These are phyloP conservation scores for Trichopoda pennipes DNA, from an alignment of 2,888 invertebrate species.

Conservation along the genomic window DNA sequence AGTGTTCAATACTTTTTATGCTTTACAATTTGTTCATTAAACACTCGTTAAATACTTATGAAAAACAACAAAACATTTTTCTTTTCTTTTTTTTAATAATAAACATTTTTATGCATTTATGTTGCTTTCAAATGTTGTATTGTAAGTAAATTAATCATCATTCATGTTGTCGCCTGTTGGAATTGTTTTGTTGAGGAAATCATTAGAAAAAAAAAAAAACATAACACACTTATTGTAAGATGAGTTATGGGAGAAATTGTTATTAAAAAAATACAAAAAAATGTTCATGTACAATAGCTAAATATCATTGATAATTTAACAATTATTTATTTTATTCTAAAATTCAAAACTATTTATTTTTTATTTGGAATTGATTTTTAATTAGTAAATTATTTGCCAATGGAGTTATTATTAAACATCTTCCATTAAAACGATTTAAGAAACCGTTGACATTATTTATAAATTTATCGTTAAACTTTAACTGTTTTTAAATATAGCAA, in stretches of 20 bases:
- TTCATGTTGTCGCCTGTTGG: constrained; percentile 31
- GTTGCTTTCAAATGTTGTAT: constrained; percentile 13
- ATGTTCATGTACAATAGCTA: neutral
- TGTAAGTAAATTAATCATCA: constrained; percentile 27
- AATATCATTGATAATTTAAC: constrained; percentile 35
- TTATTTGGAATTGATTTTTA: neutral
- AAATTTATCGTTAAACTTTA: neutral
- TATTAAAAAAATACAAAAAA: neutral
- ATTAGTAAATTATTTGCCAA: neutral
- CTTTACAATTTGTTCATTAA: constrained; percentile 66
- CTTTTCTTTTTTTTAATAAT: constrained; percentile 23
- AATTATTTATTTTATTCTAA: constrained; percentile 15
- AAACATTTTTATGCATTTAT: constrained; percentile 47
- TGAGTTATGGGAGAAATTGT: constrained; percentile 17
- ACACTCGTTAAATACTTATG: constrained; percentile 52
- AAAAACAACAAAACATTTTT: constrained; percentile 11
- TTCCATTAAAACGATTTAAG: neutral
- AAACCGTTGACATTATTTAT: neutral
- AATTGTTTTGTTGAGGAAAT: constrained; percentile 62
- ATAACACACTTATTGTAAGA: constrained; percentile 12
- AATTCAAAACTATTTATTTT: constrained; percentile 9
- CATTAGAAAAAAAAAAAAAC: constrained; percentile 62
- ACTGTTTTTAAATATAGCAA: neutral
- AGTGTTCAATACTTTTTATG: constrained; percentile 50
- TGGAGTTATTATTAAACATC: neutral